Percentiles rank a stretch among this genome's conserved stretches.
Evolutionary conservation across 2,113 vertebrate genomes (phyloP).

Genomic region (Henicopernis longicauda): DNA sequence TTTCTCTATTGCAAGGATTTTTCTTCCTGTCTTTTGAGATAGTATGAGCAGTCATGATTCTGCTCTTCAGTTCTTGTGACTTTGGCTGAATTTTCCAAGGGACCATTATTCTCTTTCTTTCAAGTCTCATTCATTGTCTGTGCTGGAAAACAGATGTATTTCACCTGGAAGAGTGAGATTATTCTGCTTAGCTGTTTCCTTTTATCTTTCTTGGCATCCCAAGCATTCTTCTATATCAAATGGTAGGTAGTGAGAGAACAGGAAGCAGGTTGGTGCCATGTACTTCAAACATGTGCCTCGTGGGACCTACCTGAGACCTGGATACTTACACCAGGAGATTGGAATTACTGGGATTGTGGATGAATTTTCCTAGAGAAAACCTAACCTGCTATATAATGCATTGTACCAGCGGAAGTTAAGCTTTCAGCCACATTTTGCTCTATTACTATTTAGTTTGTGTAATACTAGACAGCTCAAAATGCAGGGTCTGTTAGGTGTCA

Average conservation of each 20-base stretch:
- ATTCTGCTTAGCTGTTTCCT: neutral
- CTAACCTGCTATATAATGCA: neutral
- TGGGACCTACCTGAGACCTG: neutral
- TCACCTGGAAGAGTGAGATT: neutral
- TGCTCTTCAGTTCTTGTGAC: neutral
- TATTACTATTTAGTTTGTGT: neutral
- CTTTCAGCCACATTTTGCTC: neutral
- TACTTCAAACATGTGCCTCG: neutral
- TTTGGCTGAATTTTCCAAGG: neutral
- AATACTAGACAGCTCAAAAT: neutral
- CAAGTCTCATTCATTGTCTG: neutral
- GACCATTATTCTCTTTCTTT: neutral
- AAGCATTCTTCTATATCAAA: neutral
- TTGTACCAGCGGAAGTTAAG: neutral
- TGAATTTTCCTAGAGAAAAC: neutral
- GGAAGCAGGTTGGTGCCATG: neutral
- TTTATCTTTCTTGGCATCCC: neutral
- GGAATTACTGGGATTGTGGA: neutral
- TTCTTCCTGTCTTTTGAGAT: neutral
- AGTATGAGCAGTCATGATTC: neutral
- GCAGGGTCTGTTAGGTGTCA: fast-evolving
- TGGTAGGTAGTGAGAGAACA: neutral
- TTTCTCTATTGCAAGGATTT: neutral
- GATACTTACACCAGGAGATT: neutral
- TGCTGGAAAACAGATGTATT: neutral